Percentiles rank a stretch among this genome's conserved stretches.
Evolutionary conservation across 2,888 invertebrate species (phyloP).

Genomic region (Ectemnius lituratus): DNA sequence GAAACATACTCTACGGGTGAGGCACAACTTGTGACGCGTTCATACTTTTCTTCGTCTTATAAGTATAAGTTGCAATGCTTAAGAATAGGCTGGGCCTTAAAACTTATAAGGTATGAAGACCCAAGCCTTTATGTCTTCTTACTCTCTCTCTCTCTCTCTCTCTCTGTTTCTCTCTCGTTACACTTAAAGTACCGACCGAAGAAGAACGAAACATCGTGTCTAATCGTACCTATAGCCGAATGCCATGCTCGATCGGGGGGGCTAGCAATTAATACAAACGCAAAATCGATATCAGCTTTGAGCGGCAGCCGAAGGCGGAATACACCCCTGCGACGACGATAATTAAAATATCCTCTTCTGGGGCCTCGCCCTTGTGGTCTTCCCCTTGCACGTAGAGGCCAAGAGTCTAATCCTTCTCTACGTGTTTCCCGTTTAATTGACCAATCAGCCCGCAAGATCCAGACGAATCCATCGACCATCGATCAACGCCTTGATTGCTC

Average conservation of each 20-base stretch:
- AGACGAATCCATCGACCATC: constrained; percentile 72
- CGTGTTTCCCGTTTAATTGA: constrained; percentile 77
- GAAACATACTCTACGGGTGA: constrained; percentile 79
- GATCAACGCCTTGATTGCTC: constrained; percentile 72
- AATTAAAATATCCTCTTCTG: constrained; percentile 76
- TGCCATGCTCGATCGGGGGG: constrained; percentile 64
- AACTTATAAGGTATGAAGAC: neutral
- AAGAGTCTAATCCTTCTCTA: constrained; percentile 68
- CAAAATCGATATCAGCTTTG: constrained; percentile 67
- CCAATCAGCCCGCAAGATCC: constrained; percentile 76
- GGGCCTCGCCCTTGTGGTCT: constrained; percentile 59
- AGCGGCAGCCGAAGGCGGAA: constrained; percentile 58
- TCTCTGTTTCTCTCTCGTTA: no score
- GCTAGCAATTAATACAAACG: constrained; percentile 72
- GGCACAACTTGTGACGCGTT: constrained; percentile 77
- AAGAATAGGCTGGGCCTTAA: no score
- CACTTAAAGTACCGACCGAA: neutral
- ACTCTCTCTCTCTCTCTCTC: no score
- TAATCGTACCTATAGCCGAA: constrained; percentile 44
- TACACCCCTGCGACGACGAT: constrained; percentile 65
- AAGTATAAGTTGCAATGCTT: constrained; percentile 13
- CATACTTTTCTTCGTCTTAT: constrained; percentile 67
- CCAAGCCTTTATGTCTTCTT: no score
- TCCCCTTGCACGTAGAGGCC: constrained; percentile 46
- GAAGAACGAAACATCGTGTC: constrained; percentile 30